Percentiles rank a stretch among this genome's conserved stretches.
Conservation (phyloP, 2,888 invertebrate species). For the Yponomeuta evonymella region DNA sequence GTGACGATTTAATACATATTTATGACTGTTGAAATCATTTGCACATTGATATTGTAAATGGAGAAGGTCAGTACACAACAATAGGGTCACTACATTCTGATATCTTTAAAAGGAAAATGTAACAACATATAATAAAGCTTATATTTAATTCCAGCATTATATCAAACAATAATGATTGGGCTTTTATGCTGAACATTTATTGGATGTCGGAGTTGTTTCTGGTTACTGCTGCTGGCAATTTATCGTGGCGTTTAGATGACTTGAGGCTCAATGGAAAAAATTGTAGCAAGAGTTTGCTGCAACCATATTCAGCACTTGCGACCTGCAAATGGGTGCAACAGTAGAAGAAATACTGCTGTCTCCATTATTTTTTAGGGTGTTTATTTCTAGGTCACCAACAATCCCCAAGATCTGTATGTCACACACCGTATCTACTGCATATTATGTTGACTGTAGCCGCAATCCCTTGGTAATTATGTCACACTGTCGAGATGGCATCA, state of each 20-base stretch:
- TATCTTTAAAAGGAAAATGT: slow-evolving; percentile 51
- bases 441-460: slow-evolving; percentile 58
- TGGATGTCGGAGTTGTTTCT: slow-evolving; percentile 69
- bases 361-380: slow-evolving; percentile 68
- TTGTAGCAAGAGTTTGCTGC: slow-evolving; percentile 31
- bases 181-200: slow-evolving; percentile 66
- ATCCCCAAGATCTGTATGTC: slow-evolving; percentile 54
- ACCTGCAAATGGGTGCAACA: not conserved
- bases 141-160: slow-evolving; percentile 75
- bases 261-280: slow-evolving; percentile 47
- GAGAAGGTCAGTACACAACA: slow-evolving; percentile 68
- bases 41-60: slow-evolving; percentile 41
- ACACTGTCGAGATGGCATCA: slow-evolving; percentile 66
- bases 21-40: slow-evolving; percentile 37
- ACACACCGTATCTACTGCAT: slow-evolving; percentile 40
- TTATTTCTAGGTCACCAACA: slow-evolving; percentile 73
- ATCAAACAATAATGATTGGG: slow-evolving; percentile 66
- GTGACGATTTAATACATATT: slow-evolving; percentile 13
- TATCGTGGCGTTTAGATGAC: slow-evolving; percentile 58
- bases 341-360: not conserved
- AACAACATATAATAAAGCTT: slow-evolving; percentile 68
- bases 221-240: slow-evolving; percentile 38
- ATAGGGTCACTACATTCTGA: slow-evolving; percentile 60
- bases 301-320: not conserved
- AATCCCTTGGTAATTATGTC: slow-evolving; percentile 63